Percentiles rank a stretch among this genome's conserved stretches.
Evolutionary conservation across 2,888 invertebrate species (phyloP).

Genomic region (Malacosoma neustria): DNA sequence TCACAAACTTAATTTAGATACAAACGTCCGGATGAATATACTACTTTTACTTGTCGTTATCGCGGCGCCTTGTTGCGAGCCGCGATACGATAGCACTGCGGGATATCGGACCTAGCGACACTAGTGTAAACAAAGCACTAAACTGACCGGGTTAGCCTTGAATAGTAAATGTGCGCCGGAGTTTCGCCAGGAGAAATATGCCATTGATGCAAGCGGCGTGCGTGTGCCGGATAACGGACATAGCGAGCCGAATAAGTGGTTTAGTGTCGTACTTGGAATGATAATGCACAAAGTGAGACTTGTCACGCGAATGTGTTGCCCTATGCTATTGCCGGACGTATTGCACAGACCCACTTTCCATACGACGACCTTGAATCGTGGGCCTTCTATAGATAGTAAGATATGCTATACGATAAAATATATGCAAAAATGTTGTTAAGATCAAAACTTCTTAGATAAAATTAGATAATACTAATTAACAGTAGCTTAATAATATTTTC

Average conservation of each 20-base stretch:
- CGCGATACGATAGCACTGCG: constrained; percentile 8
- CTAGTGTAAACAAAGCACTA: constrained; percentile 60
- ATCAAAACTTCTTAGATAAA: no score
- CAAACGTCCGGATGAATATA: neutral
- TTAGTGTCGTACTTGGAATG: constrained; percentile 67
- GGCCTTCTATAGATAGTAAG: no score
- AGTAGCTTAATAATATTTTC: no score
- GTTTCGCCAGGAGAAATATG: constrained; percentile 71
- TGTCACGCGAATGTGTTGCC: constrained; percentile 53
- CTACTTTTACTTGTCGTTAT: neutral
- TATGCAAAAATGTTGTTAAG: no score
- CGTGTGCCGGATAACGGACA: constrained; percentile 68
- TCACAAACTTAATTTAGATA: neutral
- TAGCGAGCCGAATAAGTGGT: constrained; percentile 68
- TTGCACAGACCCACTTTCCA: constrained; percentile 56
- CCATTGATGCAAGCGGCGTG: constrained; percentile 69
- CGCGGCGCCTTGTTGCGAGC: neutral
- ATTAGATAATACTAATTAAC: no score
- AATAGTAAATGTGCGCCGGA: constrained; percentile 65
- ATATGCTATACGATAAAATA: no score
- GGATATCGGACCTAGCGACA: constrained; percentile 32
- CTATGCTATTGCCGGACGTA: constrained; percentile 29
- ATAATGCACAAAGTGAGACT: constrained; percentile 58
- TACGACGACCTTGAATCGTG: constrained; percentile 50
- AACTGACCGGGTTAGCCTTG: constrained; percentile 71